A percentile compares a stretch with the other conserved stretches of the same genome.
Conservation (phyloP, 2,888 invertebrate genomes). For the Colletes collaris region DNA sequence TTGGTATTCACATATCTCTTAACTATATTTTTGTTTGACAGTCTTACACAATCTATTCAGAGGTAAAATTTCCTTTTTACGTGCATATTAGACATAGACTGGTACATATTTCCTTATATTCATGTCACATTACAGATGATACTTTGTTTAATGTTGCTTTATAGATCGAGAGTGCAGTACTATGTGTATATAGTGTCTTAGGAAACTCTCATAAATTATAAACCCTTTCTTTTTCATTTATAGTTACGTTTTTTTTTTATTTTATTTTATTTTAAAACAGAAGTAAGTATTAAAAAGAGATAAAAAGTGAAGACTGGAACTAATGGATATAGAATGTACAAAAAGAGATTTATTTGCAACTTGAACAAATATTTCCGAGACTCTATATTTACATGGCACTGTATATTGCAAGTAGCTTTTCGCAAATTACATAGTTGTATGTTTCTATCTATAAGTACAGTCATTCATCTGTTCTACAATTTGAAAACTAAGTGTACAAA, state of each 20-base stretch:
- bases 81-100: constrained; percentile 67
- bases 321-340: too few relatives aligned
- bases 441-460: constrained; percentile 16
- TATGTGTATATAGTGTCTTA: constrained; percentile 7
- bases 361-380: background rate
- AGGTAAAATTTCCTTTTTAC: constrained; percentile 74
- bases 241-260: background rate
- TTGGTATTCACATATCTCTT: constrained; percentile 55
- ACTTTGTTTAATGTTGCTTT: constrained; percentile 45
- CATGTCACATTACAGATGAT: constrained; percentile 30
- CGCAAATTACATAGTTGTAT: constrained; percentile 16
- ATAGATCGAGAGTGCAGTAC: constrained; percentile 37
- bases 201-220: background rate
- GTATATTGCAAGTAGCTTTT: constrained; percentile 30
- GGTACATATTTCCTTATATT: constrained; percentile 42
- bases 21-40: constrained; percentile 74
- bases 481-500: constrained; percentile 10
- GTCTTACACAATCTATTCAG: constrained; percentile 79
- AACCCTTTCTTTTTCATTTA: too few relatives aligned
- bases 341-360: background rate
- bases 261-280: background rate
- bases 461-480: constrained; percentile 1
- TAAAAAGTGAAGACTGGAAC: too few relatives aligned
- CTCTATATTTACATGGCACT: constrained; percentile 15
- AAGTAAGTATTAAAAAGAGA: too few relatives aligned